Evolutionary conservation across 1,140 invertebrate genomes (phyloP).

Genomic region (Aradophagus sp.): DNA sequence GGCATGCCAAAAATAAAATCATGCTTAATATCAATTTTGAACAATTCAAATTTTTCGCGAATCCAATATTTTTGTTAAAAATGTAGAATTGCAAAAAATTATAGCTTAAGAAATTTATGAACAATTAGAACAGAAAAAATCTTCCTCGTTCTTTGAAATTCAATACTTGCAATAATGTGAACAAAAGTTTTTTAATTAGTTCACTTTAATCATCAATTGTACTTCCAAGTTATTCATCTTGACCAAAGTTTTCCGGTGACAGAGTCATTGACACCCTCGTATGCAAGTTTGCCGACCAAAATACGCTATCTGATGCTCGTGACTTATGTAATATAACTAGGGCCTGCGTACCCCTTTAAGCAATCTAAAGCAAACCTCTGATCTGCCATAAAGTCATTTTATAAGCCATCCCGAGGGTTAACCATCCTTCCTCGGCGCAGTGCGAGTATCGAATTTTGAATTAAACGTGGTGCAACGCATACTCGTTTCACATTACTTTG

Average conservation of each 20-base stretch:
- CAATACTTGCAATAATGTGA: too few relatives aligned
- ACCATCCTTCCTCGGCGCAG: slow-evolving; percentile 60
- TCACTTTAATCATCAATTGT: slow-evolving; percentile 23
- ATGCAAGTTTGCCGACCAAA: slow-evolving; percentile 34
- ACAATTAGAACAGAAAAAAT: too few relatives aligned
- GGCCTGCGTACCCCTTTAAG: slow-evolving; percentile 65
- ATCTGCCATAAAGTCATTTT: slow-evolving; percentile 76
- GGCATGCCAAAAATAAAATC: too few relatives aligned
- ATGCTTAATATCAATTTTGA: too few relatives aligned
- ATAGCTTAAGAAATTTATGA: too few relatives aligned
- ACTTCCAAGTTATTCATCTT: slow-evolving; percentile 49
- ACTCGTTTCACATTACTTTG: slow-evolving; percentile 28
- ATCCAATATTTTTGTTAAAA: too few relatives aligned
- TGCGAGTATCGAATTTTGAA: slow-evolving; percentile 67
- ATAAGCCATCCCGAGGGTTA: slow-evolving; percentile 72
- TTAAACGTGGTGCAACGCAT: slow-evolving; percentile 61
- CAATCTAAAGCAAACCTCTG: slow-evolving; percentile 73
- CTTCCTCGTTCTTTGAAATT: too few relatives aligned
- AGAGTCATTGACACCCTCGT: slow-evolving; percentile 64
- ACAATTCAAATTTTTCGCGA: too few relatives aligned
- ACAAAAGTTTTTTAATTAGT: too few relatives aligned
- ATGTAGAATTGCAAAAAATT: too few relatives aligned
- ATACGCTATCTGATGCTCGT: slow-evolving; percentile 42
- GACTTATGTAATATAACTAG: slow-evolving; percentile 44
- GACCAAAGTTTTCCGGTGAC: slow-evolving; percentile 46